phyloP scores from a whole-genome alignment of 2,888 invertebrate species.

The Eustalomyia histrio region DNA sequence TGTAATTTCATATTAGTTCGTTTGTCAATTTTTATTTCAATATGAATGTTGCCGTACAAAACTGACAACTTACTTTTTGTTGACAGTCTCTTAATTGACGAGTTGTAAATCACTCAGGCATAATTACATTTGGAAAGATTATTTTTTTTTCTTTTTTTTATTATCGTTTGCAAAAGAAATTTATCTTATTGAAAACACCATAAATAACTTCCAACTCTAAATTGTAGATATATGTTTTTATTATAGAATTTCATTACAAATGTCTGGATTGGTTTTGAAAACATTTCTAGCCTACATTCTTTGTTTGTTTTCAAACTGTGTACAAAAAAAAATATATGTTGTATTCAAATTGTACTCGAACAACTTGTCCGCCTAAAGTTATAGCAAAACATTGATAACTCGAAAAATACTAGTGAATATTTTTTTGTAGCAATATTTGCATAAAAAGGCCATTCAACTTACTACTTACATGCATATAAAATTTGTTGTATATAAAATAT shows the following conservation, averaged over 20 bases:
- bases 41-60: too few relatives aligned
- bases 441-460: slow-evolving; percentile 51
- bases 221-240: not conserved
- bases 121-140: too few relatives aligned
- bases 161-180: not conserved
- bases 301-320: slow-evolving; percentile 13
- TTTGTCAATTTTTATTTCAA: too few relatives aligned
- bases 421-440: not conserved
- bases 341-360: slow-evolving; percentile 52
- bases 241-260: slow-evolving; percentile 21
- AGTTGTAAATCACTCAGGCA: too few relatives aligned
- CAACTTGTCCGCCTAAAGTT: slow-evolving; percentile 63
- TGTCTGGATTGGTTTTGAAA: slow-evolving; percentile 21
- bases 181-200: not conserved
- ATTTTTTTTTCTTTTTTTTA: too few relatives aligned
- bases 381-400: slow-evolving; percentile 43
- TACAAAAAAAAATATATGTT: slow-evolving; percentile 38
- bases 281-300: slow-evolving; percentile 49
- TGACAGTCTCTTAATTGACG: too few relatives aligned
- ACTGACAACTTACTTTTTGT: too few relatives aligned
- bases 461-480: not conserved
- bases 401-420: slow-evolving; percentile 1
- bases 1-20: too few relatives aligned
- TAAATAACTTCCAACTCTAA: not conserved
- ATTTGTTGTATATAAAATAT: too few relatives aligned